Percentiles rank a stretch among this genome's conserved stretches.
phyloP scores from a whole-genome alignment of 2,797 vertebrate genomes.

The Acrossocheilus fasciatus region DNA sequence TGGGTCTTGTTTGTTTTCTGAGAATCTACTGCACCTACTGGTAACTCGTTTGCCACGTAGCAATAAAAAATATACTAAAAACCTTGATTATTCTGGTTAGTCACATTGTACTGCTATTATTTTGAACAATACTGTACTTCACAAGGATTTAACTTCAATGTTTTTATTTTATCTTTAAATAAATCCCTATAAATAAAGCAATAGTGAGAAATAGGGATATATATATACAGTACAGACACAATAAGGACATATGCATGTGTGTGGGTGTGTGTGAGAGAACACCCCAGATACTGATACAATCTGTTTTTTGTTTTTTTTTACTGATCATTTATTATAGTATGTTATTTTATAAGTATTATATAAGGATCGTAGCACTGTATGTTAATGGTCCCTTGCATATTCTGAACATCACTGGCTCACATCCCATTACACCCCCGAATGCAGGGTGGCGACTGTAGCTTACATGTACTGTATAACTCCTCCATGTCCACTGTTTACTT shows the following conservation, averaged over 20 bases:
- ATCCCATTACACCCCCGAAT: background rate
- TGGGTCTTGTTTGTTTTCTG: too few relatives aligned
- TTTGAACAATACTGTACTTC: too few relatives aligned
- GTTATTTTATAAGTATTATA: background rate
- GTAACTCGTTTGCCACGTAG: too few relatives aligned
- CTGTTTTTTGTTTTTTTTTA: background rate
- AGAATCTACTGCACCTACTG: too few relatives aligned
- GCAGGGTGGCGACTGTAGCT: background rate
- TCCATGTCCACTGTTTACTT: background rate
- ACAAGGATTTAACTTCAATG: background rate
- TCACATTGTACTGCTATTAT: too few relatives aligned
- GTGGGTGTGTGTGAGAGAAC: background rate
- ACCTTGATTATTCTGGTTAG: too few relatives aligned
- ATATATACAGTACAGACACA: background rate
- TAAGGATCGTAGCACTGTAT: background rate
- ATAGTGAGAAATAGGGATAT: background rate
- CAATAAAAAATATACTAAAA: too few relatives aligned
- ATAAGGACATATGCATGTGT: background rate
- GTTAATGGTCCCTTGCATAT: background rate
- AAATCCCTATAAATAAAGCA: too few relatives aligned
- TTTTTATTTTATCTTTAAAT: background rate
- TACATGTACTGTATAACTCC: conserved; percentile 20
- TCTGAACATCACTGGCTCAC: too few relatives aligned
- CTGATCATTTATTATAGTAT: background rate
- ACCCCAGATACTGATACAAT: background rate